Evolutionary conservation across 2,888 invertebrate genomes (phyloP).

Genomic region (Parapristionchus giblindavisi): DNA sequence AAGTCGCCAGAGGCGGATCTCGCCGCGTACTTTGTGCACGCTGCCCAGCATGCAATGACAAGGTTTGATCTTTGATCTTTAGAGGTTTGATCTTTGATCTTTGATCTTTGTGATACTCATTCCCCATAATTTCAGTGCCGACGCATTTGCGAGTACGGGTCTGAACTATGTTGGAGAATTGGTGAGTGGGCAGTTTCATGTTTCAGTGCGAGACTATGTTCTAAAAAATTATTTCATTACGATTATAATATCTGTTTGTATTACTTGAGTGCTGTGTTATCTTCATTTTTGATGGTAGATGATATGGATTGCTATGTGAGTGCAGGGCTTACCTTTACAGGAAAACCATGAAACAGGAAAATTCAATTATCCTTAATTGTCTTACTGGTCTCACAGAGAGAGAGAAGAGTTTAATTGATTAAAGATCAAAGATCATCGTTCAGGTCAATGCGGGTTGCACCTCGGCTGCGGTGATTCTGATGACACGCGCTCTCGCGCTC

Average conservation of each 20-base stretch:
- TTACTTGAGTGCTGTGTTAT: background rate
- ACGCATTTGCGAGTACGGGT: slow-evolving; percentile 48
- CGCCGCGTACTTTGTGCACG: slow-evolving; percentile 61
- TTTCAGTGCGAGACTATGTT: background rate
- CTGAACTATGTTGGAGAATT: slow-evolving; percentile 46
- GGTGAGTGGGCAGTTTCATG: slow-evolving; percentile 41
- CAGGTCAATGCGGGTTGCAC: slow-evolving; percentile 45
- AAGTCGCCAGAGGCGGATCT: slow-evolving; percentile 53
- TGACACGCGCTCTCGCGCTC: slow-evolving; percentile 42
- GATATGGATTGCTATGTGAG: no score
- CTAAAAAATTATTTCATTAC: background rate
- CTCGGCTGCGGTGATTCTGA: slow-evolving; percentile 43
- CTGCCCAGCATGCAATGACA: slow-evolving; percentile 57
- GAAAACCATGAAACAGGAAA: no score
- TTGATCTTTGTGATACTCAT: background rate
- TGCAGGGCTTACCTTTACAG: no score
- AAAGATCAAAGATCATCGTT: background rate
- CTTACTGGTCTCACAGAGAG: no score
- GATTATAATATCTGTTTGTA: background rate
- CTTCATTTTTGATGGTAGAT: background rate
- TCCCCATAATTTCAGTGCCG: slow-evolving; percentile 44
- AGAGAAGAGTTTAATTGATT: no score
- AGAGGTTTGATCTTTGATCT: background rate
- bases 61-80: slow-evolving; percentile 41
- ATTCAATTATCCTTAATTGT: no score